Evolutionary conservation across 2,113 vertebrate genomes (phyloP).

Genomic region (Brachypteracias leptosomus): DNA sequence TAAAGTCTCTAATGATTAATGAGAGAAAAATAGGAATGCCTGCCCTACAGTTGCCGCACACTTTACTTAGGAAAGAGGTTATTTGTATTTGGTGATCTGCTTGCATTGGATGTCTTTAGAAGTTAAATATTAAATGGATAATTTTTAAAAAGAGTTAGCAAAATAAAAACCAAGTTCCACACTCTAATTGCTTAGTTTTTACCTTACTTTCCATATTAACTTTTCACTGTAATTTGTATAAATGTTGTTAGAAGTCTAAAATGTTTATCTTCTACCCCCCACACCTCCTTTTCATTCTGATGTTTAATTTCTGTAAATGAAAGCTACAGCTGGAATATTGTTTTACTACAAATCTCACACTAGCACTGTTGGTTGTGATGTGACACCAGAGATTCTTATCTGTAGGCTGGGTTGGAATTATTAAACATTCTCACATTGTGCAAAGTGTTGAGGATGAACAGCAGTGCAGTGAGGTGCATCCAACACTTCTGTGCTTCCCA

Average conservation of each 20-base stretch:
- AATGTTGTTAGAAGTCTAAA: conserved; percentile 65
- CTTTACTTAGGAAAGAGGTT: conserved; percentile 67
- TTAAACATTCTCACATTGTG: conserved; percentile 85
- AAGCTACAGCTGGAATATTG: conserved; percentile 83
- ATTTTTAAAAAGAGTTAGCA: conserved; percentile 19
- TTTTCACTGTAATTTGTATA: conserved; percentile 64
- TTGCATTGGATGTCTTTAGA: conserved; percentile 7
- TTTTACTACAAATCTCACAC: conserved; percentile 82
- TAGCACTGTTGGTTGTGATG: conserved; percentile 78
- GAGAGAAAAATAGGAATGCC: conserved; percentile 69
- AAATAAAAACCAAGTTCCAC: background rate
- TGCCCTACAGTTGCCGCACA: conserved; percentile 58
- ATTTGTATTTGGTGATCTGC: conserved; percentile 67
- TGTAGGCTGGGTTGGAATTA: conserved; percentile 78
- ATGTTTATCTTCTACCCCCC: conserved; percentile 73
- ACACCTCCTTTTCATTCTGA: conserved; percentile 63
- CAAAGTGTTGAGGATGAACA: conserved; percentile 81
- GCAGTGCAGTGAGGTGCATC: conserved; percentile 80
- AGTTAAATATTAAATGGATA: conserved; percentile 51
- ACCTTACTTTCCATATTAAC: conserved; percentile 15
- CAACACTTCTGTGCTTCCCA: conserved; percentile 80
- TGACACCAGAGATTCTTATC: conserved; percentile 84
- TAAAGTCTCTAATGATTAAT: conserved; percentile 81
- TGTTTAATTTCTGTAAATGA: conserved; percentile 81
- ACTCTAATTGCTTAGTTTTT: conserved; percentile 16